phyloP scores from a whole-genome alignment of 2,888 invertebrate genomes.

The Lamproptera curius region DNA sequence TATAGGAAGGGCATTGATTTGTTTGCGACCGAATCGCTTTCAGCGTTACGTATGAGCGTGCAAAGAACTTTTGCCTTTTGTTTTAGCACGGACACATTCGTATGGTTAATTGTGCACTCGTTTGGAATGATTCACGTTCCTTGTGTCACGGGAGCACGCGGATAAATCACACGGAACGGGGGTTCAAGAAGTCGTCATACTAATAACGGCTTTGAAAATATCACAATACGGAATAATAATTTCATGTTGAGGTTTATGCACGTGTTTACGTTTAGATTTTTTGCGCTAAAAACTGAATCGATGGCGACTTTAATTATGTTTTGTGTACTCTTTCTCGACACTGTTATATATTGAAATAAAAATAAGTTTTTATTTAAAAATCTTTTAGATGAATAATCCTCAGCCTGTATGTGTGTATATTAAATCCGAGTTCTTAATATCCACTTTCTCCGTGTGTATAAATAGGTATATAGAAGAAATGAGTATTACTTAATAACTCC shows the following conservation, averaged over 20 bases:
- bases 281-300: too few species aligned
- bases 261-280: too few species aligned
- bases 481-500: too few species aligned
- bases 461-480: too few species aligned
- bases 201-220: background rate
- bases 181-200: background rate
- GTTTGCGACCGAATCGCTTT: slow-evolving; percentile 36
- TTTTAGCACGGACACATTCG: slow-evolving; percentile 17
- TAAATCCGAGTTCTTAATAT: too few species aligned
- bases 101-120: slow-evolving; percentile 18
- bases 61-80: slow-evolving; percentile 18
- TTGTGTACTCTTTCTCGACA: background rate
- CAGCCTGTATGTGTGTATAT: too few species aligned
- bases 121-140: slow-evolving; percentile 11
- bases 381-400: too few species aligned
- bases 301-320: too few species aligned
- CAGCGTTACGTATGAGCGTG: slow-evolving; percentile 20
- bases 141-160: background rate
- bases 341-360: background rate
- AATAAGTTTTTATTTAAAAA: background rate
- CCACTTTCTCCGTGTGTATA: too few species aligned
- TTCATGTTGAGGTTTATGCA: background rate
- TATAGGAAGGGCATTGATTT: slow-evolving; percentile 44
- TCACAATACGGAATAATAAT: background rate
- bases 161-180: slow-evolving; percentile 7